Evolutionary conservation across 2,888 invertebrate species (phyloP), one percentile per base, ranked within the genome.

Genomic region (Andricus quercusramuli): DNA sequence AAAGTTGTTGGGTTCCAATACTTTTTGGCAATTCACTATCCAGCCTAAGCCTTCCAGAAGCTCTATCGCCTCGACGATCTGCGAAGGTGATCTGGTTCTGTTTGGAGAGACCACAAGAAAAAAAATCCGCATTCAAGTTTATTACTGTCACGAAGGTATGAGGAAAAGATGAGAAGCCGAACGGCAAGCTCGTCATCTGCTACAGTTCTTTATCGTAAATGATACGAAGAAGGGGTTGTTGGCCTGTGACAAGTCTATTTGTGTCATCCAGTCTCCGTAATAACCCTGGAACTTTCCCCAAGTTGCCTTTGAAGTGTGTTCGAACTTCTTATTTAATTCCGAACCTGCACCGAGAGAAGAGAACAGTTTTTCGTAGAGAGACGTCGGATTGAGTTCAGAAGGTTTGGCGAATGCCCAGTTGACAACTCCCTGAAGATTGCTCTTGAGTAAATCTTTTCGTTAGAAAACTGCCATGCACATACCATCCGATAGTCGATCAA

Each of bases 51-150:
- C 2, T 8, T 51, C 51, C 6, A 51, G 2, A 17, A 51, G 6
- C 6, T 51, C 8, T 20, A n/a, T 15, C 20, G 2, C 20, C 20
- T 51, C 51, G 8, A 9, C 81, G 67, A 65, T 89, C 86, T 3
- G 88, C 17, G 65, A 17, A 1, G 82, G 74, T 13, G 74, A 80
- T 11, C 80, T 25, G 11, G 56, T 37, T 13, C 80, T 74, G 6
- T 64, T n/a, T 5, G 20, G 20, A 41, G 8, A 41, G 13, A 13
- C 41, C 41, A 41, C 2, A 11, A 41, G 25, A 25, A 25, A 25
- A 11, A 41, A 41, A 41, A 88, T 89, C 88, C 22, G 86, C 86
- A 20, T 86, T 78, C 86, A 84, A 88, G 44, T 88, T 87, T 81
- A 85, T 32, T 32, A 88, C 66, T 6, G 82, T 79, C 29, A 85